Base-by-base conservation (phyloP, 2,113 vertebrate genomes). In the Bujurquina vittata region DNA sequence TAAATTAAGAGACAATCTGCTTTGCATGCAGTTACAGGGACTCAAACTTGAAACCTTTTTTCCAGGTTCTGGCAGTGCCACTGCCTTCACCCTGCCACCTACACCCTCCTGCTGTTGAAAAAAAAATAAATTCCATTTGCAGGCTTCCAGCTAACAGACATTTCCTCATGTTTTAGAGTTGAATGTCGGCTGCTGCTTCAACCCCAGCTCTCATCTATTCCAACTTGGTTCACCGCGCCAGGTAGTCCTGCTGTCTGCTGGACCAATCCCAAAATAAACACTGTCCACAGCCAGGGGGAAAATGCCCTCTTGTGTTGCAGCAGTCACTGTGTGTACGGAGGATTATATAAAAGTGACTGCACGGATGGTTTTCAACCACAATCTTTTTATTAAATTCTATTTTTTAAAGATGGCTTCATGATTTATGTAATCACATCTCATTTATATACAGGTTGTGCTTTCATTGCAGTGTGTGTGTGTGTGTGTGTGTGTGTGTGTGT, bases 211-310 rank as follows among this genome's bases (percentile, higher is more conserved):
- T 93, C 81, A 78, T 85, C 89, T 89, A 84, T 89, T 91, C 91
- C 90, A 89, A 80, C 81, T 29, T 31, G 86, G 81, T 46, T 80
- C 77, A 18, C 74, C 31, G 57, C 67, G 92, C 94, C 94, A 94
- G 92, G 87, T 56, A 85, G 89, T 85, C 92, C 92, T 76, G 83
- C 91, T 87, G 93, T 93, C 93, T 94, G 87, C 94, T 95, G 95
- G 89, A 94, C 4, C 2, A 0, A 37, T 52, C 85, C 94, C 94
- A 95, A 95, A 76, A 86, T 79, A 95, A 96, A 95, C 73, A 82
- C 75, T 59, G 81, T 75, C 26, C 87, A 89, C 88, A 91, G 84
- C 76, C 73, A 79, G 76, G 54, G 61, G 88, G 75, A 92, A 94
- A 93, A 94, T 84, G 79, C 90, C 90, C 86, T 85, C 80, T 67